phyloP scores from a whole-genome alignment of 2,888 invertebrate species.

The Zonitis immaculata region DNA sequence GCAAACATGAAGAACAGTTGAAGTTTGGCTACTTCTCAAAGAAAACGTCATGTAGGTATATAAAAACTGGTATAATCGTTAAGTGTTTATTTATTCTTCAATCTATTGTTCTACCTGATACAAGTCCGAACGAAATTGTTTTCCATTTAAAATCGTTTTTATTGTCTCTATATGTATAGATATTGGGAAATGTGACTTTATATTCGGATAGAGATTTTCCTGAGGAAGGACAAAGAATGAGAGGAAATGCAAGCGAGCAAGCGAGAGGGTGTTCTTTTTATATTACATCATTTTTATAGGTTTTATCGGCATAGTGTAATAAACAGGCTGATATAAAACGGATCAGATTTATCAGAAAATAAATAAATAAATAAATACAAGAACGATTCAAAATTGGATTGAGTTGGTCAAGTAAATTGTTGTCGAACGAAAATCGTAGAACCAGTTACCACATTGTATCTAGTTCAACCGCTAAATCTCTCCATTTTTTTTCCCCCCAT shows the following conservation, averaged over 20 bases:
- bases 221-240: too few relatives aligned
- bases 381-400: too few relatives aligned
- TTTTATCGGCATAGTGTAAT: conserved; percentile 11
- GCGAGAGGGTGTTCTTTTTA: conserved; percentile 13
- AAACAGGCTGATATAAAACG: conserved; percentile 11
- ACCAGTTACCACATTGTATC: not conserved
- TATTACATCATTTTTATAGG: conserved; percentile 9
- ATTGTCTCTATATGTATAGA: too few relatives aligned
- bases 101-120: not conserved
- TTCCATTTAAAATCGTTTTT: not conserved
- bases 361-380: not conserved
- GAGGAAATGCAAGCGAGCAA: too few relatives aligned
- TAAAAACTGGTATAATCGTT: conserved; percentile 10
- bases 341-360: not conserved
- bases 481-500: too few relatives aligned
- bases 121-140: not conserved
- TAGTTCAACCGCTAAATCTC: too few relatives aligned
- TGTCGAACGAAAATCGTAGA: too few relatives aligned
- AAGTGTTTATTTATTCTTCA: not conserved
- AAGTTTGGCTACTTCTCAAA: conserved; percentile 7
- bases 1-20: conserved; percentile 13
- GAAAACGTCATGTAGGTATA: conserved; percentile 13
- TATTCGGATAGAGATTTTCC: conserved; percentile 3
- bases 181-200: conserved; percentile 2
- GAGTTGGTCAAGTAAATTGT: too few relatives aligned